Evolutionary conservation across 2,888 invertebrate genomes (phyloP).

Genomic region (Chelonus formosanus): DNA sequence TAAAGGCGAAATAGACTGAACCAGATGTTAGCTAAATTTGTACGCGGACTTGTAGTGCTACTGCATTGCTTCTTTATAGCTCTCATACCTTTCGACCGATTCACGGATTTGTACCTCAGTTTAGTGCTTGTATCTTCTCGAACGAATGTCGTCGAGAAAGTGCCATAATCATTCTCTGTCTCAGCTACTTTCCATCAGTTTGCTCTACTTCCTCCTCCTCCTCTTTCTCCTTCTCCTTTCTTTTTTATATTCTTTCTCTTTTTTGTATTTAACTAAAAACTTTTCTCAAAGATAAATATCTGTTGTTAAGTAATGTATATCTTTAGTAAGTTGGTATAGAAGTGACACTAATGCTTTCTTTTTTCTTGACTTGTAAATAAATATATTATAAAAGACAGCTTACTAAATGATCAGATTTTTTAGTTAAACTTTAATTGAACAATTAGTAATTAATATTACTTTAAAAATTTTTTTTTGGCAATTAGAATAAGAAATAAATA

Average conservation of each 20-base stretch:
- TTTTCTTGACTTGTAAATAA: background rate
- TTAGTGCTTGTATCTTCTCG: slow-evolving; percentile 13
- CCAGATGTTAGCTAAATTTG: slow-evolving; percentile 59
- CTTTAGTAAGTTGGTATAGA: no score
- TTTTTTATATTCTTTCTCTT: background rate
- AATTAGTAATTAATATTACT: no score
- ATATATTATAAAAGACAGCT: background rate
- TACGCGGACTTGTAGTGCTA: slow-evolving; percentile 36
- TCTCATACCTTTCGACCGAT: slow-evolving; percentile 8
- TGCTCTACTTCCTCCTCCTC: background rate
- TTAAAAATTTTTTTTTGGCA: no score
- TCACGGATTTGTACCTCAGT: slow-evolving; percentile 23
- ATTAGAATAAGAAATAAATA: no score
- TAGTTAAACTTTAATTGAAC: no score
- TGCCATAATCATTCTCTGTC: slow-evolving; percentile 27
- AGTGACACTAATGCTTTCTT: no score
- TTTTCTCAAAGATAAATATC: no score
- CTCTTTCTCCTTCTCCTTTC: background rate
- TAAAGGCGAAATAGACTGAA: slow-evolving; percentile 43
- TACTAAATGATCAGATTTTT: no score
- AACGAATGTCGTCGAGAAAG: slow-evolving; percentile 19
- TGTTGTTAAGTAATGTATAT: no score
- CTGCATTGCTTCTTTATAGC: slow-evolving; percentile 20
- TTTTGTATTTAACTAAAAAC: no score
- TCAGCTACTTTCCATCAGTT: slow-evolving; percentile 1